Conservation (phyloP, 2,113 vertebrate genomes). For the Leucopsar rothschildi region DNA sequence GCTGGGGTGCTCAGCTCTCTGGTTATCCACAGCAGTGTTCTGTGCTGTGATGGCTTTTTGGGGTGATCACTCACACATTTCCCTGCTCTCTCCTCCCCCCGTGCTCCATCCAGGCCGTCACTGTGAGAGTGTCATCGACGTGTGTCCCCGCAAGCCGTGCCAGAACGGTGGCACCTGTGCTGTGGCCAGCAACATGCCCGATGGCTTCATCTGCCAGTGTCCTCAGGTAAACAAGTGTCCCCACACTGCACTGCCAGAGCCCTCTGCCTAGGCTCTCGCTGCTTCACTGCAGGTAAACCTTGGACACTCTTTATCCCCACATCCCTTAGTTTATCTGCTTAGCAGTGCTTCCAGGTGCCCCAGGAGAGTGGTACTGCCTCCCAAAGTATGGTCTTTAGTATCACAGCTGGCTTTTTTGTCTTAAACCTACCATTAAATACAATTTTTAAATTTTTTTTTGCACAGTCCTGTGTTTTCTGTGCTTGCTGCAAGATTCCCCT, state of each 20-base stretch:
- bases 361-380: not conserved
- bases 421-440: not conserved
- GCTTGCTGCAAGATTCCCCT: not conserved
- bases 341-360: not conserved
- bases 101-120: slow-evolving; percentile 76
- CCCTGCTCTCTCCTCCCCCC: not conserved
- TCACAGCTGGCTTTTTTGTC: not conserved
- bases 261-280: not conserved
- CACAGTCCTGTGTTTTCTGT: not conserved
- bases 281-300: not conserved
- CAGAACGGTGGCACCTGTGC: slow-evolving; percentile 82
- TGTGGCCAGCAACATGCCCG: slow-evolving; percentile 84
- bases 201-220: slow-evolving; percentile 88
- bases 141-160: slow-evolving; percentile 86
- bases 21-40: not conserved
- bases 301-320: not conserved
- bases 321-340: not conserved
- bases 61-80: not conserved
- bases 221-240: slow-evolving; percentile 70
- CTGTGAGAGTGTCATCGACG: slow-evolving; percentile 87
- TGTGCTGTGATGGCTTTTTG: not conserved
- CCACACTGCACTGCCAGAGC: not conserved
- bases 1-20: fast-evolving
- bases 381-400: not conserved
- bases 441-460: not conserved